These are phyloP conservation scores for Arrhopalites spinosus DNA, from an alignment of 2,888 invertebrate species.

Conservation along the genomic window DNA sequence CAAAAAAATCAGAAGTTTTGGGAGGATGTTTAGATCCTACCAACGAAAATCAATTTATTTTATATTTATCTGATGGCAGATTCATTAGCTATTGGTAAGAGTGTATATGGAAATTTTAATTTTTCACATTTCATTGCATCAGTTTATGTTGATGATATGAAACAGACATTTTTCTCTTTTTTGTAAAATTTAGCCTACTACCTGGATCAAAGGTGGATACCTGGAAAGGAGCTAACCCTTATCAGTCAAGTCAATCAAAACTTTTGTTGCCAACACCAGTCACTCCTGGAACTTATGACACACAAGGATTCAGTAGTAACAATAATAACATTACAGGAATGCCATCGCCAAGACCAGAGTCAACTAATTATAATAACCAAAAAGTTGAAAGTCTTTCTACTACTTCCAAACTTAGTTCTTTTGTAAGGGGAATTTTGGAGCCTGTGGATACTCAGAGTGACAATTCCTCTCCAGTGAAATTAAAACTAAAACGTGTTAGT, in stretches of 20 bases:
- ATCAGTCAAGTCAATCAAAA: constrained; percentile 4
- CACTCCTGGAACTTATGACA: constrained; percentile 5
- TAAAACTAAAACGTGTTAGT: constrained; percentile 51
- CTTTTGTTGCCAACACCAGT: constrained; percentile 31
- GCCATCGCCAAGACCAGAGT: not conserved
- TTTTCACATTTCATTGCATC: too few relatives aligned
- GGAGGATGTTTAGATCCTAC: constrained; percentile 45
- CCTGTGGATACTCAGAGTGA: constrained; percentile 29
- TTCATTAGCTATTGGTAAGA: constrained; percentile 50
- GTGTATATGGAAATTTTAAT: too few relatives aligned
- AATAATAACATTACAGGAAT: not conserved
- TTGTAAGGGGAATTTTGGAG: constrained; percentile 45
- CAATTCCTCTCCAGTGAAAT: constrained; percentile 31
- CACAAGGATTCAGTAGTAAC: not conserved
- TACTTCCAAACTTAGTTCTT: constrained; percentile 29
- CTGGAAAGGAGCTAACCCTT: constrained; percentile 24
- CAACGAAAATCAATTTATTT: constrained; percentile 44
- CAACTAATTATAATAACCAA: not conserved
- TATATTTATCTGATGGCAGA: constrained; percentile 54
- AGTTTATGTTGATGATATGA: too few relatives aligned
- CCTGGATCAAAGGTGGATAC: not conserved
- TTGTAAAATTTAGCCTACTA: too few relatives aligned
- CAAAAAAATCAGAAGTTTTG: constrained; percentile 53
- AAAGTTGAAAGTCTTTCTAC: not conserved
- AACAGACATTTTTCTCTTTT: too few relatives aligned